Conservation (phyloP, 2,888 invertebrate genomes). For the Hermaeophaga mercurialis region DNA sequence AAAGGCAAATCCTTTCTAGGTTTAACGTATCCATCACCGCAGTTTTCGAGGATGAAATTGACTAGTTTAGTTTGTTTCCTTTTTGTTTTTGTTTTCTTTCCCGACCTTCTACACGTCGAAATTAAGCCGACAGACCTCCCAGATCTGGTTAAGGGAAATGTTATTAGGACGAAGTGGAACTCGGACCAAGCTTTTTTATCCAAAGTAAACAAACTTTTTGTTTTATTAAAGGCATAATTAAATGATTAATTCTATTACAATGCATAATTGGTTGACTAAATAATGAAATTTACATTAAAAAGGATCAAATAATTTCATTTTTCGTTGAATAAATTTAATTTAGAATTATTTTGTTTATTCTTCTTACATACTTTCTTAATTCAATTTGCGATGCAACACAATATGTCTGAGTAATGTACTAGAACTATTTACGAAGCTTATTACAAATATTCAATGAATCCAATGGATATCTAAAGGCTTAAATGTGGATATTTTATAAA, state of each 20-base stretch:
- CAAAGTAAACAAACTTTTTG: neutral
- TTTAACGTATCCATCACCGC: constrained; percentile 9
- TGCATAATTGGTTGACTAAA: neutral
- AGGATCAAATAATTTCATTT: too few species aligned
- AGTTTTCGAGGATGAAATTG: constrained; percentile 13
- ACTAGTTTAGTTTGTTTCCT: constrained; percentile 14
- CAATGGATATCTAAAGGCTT: too few species aligned
- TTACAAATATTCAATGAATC: too few species aligned
- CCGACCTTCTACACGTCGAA: constrained; percentile 8
- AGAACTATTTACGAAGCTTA: too few species aligned
- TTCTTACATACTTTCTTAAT: too few species aligned
- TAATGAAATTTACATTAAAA: too few species aligned
- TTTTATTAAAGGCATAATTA: neutral
- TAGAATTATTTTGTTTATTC: too few species aligned
- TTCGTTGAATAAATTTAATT: too few species aligned
- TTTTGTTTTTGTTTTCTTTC: constrained; percentile 10
- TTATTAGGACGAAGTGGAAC: neutral
- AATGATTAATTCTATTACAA: neutral
- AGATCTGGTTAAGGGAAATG: neutral
- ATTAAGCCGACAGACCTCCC: constrained; percentile 2
- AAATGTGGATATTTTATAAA: too few species aligned
- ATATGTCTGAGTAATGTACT: too few species aligned
- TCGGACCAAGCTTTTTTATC: neutral
- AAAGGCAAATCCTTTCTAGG: constrained; percentile 2
- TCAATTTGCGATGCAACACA: too few species aligned